Conservation (phyloP, 2,888 invertebrate species). For the Parnassius glacialis region DNA sequence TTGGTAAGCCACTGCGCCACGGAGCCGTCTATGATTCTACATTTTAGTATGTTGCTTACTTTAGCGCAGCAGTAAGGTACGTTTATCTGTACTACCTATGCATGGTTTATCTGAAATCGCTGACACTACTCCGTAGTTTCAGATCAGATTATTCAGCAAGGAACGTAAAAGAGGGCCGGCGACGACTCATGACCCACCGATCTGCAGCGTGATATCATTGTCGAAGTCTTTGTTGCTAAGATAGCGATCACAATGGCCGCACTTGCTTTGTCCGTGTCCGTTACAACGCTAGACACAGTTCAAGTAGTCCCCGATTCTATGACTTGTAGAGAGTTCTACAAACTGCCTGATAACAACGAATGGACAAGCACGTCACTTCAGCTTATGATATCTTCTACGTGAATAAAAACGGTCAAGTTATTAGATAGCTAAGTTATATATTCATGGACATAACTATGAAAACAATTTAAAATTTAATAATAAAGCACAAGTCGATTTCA, state of each 20-base stretch:
- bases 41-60: no score
- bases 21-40: no score
- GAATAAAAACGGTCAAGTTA: no score
- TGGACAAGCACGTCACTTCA: no score
- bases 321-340: no score
- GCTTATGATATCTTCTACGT: no score
- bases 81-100: not conserved
- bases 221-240: not conserved
- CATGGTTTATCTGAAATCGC: conserved; percentile 9
- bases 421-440: no score
- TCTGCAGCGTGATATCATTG: conserved; percentile 6
- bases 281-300: not conserved
- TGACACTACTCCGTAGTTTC: not conserved
- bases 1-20: no score
- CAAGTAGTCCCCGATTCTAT: not conserved
- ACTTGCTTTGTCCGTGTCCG: conserved; percentile 3
- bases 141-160: conserved; percentile 8
- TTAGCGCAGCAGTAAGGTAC: not conserved
- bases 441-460: no score
- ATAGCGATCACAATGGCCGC: not conserved
- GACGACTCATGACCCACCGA: not conserved
- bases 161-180: not conserved
- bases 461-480: no score
- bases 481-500: no score
- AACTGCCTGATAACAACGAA: no score